Evolutionary conservation across 23 tunicate species (phyloP).

Genomic region (Pegea sp.): DNA sequence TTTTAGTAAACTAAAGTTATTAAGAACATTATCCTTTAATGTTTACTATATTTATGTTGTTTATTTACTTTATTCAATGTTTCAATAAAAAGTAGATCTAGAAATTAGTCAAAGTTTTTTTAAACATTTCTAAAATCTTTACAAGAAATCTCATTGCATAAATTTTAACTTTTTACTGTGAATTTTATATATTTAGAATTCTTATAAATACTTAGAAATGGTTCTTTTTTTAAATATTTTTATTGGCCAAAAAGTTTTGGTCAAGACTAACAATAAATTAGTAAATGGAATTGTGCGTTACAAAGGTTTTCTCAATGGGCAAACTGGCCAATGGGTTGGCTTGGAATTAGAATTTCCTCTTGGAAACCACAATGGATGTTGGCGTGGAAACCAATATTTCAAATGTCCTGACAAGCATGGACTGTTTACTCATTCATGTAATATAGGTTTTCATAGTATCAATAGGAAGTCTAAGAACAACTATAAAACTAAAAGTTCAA

Average conservation of each 20-base stretch:
- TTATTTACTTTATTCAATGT: too few species aligned
- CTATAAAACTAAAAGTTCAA: slow-evolving; percentile 6
- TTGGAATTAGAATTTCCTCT: slow-evolving; percentile 54
- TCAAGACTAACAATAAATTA: slow-evolving; percentile 14
- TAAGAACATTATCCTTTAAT: too few species aligned
- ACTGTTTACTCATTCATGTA: slow-evolving; percentile 66
- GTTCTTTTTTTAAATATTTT: slow-evolving; percentile 40
- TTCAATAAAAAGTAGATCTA: too few species aligned
- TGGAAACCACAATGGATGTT: slow-evolving; percentile 72
- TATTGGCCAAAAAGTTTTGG: slow-evolving; percentile 46
- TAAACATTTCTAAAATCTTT: too few species aligned
- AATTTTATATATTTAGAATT: too few species aligned
- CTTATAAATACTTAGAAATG: too few species aligned
- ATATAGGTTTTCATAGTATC: slow-evolving; percentile 19
- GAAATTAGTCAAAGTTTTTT: neutral
- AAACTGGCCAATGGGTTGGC: slow-evolving; percentile 71
- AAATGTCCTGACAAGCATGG: slow-evolving; percentile 49
- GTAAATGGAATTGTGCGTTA: slow-evolving; percentile 48
- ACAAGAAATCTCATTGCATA: neutral
- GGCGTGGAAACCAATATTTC: slow-evolving; percentile 81
- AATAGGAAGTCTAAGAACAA: slow-evolving; percentile 17
- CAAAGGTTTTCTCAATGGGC: slow-evolving; percentile 70
- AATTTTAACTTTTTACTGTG: too few species aligned
- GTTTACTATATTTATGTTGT: too few species aligned
- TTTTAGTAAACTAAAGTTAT: too few species aligned